Evolutionary conservation across 2,888 invertebrate species (phyloP).

Genomic region (Lymantria dispar): DNA sequence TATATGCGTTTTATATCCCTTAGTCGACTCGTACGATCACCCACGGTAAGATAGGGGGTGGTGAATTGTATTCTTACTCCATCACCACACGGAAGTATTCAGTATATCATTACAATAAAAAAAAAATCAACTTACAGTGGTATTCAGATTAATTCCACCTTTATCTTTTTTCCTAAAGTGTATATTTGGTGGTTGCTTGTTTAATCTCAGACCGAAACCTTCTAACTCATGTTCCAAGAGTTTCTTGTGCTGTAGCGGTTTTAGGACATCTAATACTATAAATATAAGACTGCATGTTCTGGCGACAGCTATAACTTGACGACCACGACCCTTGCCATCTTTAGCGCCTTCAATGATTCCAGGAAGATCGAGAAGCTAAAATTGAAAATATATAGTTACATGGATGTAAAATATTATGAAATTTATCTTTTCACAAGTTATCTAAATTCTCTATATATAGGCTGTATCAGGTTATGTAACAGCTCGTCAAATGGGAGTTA

Average conservation of each 20-base stretch:
- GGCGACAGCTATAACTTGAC: slow-evolving; percentile 99
- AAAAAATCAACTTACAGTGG: slow-evolving; percentile 83
- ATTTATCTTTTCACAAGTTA: too few relatives aligned
- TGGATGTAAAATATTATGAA: neutral
- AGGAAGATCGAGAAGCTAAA: slow-evolving; percentile 96
- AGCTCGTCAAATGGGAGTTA: too few relatives aligned
- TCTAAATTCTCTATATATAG: too few relatives aligned
- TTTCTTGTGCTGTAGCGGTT: slow-evolving; percentile 97
- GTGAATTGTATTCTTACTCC: too few relatives aligned
- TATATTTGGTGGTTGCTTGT: slow-evolving; percentile 98
- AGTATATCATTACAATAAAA: too few relatives aligned
- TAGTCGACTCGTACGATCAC: too few relatives aligned
- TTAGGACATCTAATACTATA: slow-evolving; percentile 98
- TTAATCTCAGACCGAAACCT: slow-evolving; percentile 97
- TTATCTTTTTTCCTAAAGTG: slow-evolving; percentile 98
- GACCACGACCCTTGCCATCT: slow-evolving; percentile 99
- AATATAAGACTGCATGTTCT: slow-evolving; percentile 98
- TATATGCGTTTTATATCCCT: too few relatives aligned
- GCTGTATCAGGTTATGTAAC: too few relatives aligned
- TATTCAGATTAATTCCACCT: slow-evolving; percentile 98
- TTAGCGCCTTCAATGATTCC: slow-evolving; percentile 99
- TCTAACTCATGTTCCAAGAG: slow-evolving; percentile 98
- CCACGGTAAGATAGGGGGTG: too few relatives aligned
- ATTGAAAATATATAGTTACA: slow-evolving; percentile 2
- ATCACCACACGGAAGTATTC: too few relatives aligned